Conservation (phyloP, 1,140 invertebrate species). For the Heterodera carotae region DNA sequence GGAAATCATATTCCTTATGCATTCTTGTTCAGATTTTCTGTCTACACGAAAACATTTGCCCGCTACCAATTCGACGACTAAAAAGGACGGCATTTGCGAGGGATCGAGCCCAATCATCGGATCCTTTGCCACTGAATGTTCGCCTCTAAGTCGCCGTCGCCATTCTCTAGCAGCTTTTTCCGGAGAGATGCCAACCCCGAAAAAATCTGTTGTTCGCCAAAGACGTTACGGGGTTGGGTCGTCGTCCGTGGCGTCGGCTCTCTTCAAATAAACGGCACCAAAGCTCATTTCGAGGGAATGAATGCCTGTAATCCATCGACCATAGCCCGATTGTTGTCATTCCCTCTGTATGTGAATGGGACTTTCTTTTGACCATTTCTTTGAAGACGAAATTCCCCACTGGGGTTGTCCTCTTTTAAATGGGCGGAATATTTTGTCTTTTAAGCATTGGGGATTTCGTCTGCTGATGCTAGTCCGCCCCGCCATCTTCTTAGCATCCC, state of each 20-base stretch:
- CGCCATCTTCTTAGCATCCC: neutral
- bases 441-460: neutral
- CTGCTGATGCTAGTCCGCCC: neutral
- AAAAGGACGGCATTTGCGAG: neutral
- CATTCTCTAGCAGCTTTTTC: neutral
- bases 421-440: neutral
- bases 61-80: neutral
- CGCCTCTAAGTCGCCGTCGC: neutral
- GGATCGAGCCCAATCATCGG: neutral
- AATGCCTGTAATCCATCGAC: neutral
- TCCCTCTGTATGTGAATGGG: neutral
- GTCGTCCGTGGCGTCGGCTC: neutral
- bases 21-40: slow-evolving; percentile 1
- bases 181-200: neutral
- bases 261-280: neutral
- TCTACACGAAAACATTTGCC: neutral
- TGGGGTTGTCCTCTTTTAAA: neutral
- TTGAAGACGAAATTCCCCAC: neutral
- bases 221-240: neutral
- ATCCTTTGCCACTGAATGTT: neutral
- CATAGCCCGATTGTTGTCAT: neutral
- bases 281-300: neutral
- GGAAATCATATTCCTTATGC: too few species aligned
- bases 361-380: neutral
- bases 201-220: neutral